Evolutionary conservation across 2,888 invertebrate genomes (phyloP).

Genomic region (Malacosoma neustria): DNA sequence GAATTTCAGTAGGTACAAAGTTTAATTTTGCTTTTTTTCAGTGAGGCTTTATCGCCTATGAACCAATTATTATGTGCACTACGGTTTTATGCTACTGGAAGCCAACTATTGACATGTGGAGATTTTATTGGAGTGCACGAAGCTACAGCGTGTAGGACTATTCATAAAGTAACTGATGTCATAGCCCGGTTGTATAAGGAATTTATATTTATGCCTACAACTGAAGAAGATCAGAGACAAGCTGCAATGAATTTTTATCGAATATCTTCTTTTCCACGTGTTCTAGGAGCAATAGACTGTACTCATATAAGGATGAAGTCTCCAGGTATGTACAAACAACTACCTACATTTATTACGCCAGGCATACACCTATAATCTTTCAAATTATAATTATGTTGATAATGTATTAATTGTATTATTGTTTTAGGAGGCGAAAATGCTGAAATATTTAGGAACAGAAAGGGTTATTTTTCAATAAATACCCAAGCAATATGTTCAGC

Average conservation of each 20-base stretch:
- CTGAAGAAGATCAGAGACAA: slow-evolving; percentile 3
- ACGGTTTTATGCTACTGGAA: slow-evolving; percentile 4
- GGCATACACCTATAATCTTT: no score
- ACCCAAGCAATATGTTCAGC: slow-evolving; percentile 16
- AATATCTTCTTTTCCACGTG: background rate
- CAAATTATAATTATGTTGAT: no score
- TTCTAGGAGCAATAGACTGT: slow-evolving; percentile 1
- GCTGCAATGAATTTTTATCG: background rate
- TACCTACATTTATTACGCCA: no score
- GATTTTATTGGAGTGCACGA: slow-evolving; percentile 3
- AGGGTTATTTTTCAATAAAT: slow-evolving; percentile 20
- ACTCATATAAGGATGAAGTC: background rate
- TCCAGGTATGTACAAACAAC: background rate
- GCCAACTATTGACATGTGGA: slow-evolving; percentile 3
- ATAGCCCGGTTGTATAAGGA: slow-evolving; percentile 1
- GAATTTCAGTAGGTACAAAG: no score
- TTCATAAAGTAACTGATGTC: slow-evolving; percentile 3
- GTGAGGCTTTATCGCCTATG: slow-evolving; percentile 73
- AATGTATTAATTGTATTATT: no score
- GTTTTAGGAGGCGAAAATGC: no score
- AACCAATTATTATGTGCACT: slow-evolving; percentile 3
- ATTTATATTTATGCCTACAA: slow-evolving; percentile 1
- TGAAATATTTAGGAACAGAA: slow-evolving; percentile 17
- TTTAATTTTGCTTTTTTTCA: no score
- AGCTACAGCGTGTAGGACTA: slow-evolving; percentile 2